Conservation (phyloP, 1,140 invertebrate species). For the Scaptomyza montana region DNA sequence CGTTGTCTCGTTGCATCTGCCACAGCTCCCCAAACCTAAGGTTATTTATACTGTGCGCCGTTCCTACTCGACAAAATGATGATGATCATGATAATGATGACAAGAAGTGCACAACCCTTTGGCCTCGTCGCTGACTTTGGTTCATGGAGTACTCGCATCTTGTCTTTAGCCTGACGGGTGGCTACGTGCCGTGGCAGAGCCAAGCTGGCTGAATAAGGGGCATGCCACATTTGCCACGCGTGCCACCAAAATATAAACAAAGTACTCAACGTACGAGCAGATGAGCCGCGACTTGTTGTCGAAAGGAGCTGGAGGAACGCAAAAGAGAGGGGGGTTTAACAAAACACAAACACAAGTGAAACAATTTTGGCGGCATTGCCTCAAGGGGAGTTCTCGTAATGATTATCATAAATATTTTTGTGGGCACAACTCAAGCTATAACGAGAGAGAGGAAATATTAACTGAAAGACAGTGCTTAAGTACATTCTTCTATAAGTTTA, state of each 20-base stretch:
- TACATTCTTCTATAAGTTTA: neutral
- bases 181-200: slow-evolving; percentile 48
- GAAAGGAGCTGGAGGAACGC: neutral
- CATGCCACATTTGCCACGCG: slow-evolving; percentile 72
- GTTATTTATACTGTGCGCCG: slow-evolving; percentile 62
- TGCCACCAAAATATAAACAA: slow-evolving; percentile 73
- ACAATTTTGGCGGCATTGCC: slow-evolving; percentile 52
- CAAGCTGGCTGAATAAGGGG: slow-evolving; percentile 27
- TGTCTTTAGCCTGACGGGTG: slow-evolving; percentile 25
- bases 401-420: slow-evolving; percentile 20
- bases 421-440: slow-evolving; percentile 1
- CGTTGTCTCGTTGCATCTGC: slow-evolving; percentile 29
- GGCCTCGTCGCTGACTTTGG: slow-evolving; percentile 50
- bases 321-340: slow-evolving; percentile 5
- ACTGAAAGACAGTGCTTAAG: neutral
- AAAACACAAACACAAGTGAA: slow-evolving; percentile 50
- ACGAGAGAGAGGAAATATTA: neutral
- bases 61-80: slow-evolving; percentile 22
- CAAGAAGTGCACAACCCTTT: slow-evolving; percentile 78
- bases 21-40: slow-evolving; percentile 2
- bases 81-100: slow-evolving; percentile 46
- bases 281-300: slow-evolving; percentile 26
- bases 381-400: slow-evolving; percentile 5
- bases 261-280: slow-evolving; percentile 13
- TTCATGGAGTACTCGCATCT: slow-evolving; percentile 45